Evolutionary conservation across 1,140 invertebrate genomes (phyloP).

Genomic region (Drosophila paulistorum): DNA sequence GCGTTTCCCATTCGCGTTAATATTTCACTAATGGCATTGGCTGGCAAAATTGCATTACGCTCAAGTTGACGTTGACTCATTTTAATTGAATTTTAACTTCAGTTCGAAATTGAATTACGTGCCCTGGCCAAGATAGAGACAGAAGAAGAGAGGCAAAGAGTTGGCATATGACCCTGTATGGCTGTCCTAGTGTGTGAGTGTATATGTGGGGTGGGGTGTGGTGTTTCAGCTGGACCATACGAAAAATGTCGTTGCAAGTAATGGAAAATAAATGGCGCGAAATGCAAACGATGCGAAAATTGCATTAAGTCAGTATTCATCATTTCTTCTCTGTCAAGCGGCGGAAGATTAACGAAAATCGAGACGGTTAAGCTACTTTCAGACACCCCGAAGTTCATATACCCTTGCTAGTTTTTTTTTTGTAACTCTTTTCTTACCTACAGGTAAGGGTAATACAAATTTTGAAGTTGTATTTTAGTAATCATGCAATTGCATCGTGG

Average conservation of each 20-base stretch:
- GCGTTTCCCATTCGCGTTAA: constrained; percentile 64
- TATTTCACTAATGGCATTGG: constrained; percentile 81
- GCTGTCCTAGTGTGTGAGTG: constrained; percentile 6
- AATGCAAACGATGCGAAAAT: constrained; percentile 44
- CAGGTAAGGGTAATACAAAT: no score
- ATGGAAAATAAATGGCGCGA: constrained; percentile 59
- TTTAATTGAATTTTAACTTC: constrained; percentile 82
- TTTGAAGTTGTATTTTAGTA: no score
- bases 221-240: constrained; percentile 6
- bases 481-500: no score
- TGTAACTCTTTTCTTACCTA: no score
- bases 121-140: constrained; percentile 54
- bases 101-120: constrained; percentile 81
- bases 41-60: constrained; percentile 78
- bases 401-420: no score
- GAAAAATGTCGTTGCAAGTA: constrained; percentile 52
- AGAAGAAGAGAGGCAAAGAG: constrained; percentile 8
- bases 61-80: constrained; percentile 82
- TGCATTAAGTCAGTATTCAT: constrained; percentile 63
- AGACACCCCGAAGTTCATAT: no score
- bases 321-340: constrained; percentile 21
- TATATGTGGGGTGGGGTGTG: not conserved
- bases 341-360: no score
- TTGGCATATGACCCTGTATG: not conserved
- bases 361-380: no score